Conservation (phyloP, 2,888 invertebrate species). For the Limnephilus lunatus region DNA sequence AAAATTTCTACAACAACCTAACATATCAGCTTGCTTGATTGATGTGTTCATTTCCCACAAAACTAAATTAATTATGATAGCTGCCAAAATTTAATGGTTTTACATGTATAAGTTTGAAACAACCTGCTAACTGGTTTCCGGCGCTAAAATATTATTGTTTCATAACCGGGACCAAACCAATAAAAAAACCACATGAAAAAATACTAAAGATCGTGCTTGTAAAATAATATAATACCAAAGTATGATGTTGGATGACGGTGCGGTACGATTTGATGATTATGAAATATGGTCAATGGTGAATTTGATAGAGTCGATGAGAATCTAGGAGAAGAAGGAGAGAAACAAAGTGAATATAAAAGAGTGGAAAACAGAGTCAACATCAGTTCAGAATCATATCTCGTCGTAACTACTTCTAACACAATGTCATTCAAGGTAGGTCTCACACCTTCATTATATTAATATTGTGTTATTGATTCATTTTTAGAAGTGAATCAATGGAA, state of each 20-base stretch:
- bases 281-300: conserved; percentile 23
- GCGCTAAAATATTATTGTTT: conserved; percentile 12
- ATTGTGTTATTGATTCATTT: not conserved
- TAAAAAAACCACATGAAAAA: conserved; percentile 29
- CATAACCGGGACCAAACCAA: conserved; percentile 26
- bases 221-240: not conserved
- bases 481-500: not conserved
- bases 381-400: conserved; percentile 15
- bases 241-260: conserved; percentile 22
- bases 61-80: not conserved
- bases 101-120: not conserved
- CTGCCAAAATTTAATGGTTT: not conserved
- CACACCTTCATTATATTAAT: not conserved
- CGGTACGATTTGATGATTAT: conserved; percentile 20
- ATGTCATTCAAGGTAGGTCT: conserved; percentile 62
- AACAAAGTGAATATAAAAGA: conserved; percentile 32
- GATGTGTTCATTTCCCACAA: not conserved
- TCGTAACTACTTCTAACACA: conserved; percentile 26
- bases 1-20: not conserved
- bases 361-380: not conserved
- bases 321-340: conserved; percentile 29
- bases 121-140: conserved; percentile 14
- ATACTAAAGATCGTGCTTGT: conserved; percentile 17
- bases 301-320: conserved; percentile 14
- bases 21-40: not conserved